phyloP scores from a whole-genome alignment of 2,797 vertebrate genomes.

The Sebastes paucispinis region DNA sequence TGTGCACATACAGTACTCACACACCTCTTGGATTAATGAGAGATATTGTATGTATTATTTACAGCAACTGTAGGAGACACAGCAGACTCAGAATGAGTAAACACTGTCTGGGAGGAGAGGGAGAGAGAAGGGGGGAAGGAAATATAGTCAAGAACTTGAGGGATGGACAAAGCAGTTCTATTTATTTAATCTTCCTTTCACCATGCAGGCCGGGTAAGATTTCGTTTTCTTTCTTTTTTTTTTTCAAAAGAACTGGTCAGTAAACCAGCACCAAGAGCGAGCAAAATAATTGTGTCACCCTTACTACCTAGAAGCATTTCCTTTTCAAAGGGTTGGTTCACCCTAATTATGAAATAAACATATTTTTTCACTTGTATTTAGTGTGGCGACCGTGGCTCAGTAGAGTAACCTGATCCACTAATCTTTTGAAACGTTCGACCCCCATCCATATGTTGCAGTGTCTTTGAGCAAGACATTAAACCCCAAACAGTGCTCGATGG shows the following conservation, averaged over 20 bases:
- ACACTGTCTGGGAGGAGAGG: conserved; percentile 19
- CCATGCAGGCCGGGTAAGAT: background rate
- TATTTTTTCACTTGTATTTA: background rate
- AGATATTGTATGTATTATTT: conserved; percentile 53
- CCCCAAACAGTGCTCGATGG: background rate
- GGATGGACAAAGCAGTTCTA: background rate
- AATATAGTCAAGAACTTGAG: background rate
- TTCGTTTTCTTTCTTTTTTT: background rate
- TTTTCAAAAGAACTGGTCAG: background rate
- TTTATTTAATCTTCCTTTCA: background rate
- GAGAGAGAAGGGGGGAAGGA: background rate
- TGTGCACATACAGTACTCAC: background rate
- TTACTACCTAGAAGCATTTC: background rate
- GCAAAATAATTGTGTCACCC: background rate
- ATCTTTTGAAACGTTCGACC: background rate
- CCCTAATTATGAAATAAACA: background rate
- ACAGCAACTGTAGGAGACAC: conserved; percentile 37
- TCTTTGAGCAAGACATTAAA: background rate
- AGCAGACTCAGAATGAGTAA: conserved; percentile 41
- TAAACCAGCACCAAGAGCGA: background rate
- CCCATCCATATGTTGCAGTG: background rate
- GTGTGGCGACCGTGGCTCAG: background rate
- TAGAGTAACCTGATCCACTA: background rate
- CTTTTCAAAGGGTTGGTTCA: background rate
- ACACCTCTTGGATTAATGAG: conserved; percentile 18